These are phyloP conservation scores for Coreius guichenoti DNA, from an alignment of 2,797 vertebrate species.

Conservation along the genomic window DNA sequence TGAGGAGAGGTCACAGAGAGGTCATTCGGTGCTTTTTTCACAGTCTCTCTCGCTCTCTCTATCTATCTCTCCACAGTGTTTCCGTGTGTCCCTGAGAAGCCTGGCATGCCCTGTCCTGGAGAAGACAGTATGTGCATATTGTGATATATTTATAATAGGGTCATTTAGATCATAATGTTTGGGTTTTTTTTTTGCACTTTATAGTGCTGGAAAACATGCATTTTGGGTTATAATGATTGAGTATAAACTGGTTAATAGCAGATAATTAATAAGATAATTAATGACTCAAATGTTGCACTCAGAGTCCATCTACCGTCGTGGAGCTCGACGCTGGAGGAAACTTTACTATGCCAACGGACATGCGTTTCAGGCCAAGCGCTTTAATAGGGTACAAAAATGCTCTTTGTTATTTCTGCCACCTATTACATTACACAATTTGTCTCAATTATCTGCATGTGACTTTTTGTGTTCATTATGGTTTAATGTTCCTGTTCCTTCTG, in stretches of 20 bases:
- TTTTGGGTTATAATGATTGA: not conserved
- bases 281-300: conserved; percentile 19
- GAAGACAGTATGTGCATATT: conserved; percentile 92
- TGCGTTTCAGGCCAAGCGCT: conserved; percentile 98
- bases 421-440: not conserved
- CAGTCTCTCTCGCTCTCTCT: conserved; percentile 36
- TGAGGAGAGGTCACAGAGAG: conserved; percentile 37
- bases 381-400: conserved; percentile 87
- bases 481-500: not conserved
- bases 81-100: conserved; percentile 93
- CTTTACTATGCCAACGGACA: conserved; percentile 98
- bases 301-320: conserved; percentile 98
- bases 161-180: conserved; percentile 13
- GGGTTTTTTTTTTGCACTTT: not conserved
- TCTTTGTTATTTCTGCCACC: not conserved
- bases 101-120: conserved; percentile 97
- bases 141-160: not conserved
- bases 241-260: not conserved
- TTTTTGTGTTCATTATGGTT: not conserved
- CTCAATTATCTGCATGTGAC: not conserved
- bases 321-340: conserved; percentile 97
- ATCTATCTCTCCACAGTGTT: conserved; percentile 82
- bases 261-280: not conserved
- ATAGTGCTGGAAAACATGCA: not conserved
- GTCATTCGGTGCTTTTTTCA: conserved; percentile 10